Evolutionary conservation across 2,113 vertebrate genomes (phyloP).

Genomic region (Hyperopisus bebe): DNA sequence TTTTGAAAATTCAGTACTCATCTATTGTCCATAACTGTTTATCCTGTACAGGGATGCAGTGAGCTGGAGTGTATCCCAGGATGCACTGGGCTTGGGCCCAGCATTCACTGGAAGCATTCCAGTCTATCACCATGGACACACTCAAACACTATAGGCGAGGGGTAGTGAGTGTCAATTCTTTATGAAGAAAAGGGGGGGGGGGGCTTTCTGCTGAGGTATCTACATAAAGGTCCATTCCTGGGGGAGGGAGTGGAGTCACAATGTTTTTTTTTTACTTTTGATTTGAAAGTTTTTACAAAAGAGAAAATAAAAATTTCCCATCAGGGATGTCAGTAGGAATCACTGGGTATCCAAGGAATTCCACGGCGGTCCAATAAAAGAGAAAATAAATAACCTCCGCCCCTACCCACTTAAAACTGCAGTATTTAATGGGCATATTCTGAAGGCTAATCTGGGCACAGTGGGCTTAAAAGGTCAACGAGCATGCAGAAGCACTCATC

Average conservation of each 20-base stretch:
- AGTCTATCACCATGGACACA: not conserved
- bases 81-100: not conserved
- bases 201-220: not conserved
- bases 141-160: not conserved
- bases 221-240: not conserved
- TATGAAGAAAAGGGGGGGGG: not conserved
- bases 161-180: not conserved
- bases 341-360: not conserved
- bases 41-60: not conserved
- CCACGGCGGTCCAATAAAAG: not conserved
- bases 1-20: not conserved
- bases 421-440: not conserved
- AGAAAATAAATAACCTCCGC: not conserved
- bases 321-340: not conserved
- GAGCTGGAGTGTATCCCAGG: not conserved
- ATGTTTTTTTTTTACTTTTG: not conserved
- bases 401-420: not conserved
- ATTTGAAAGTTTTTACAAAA: not conserved
- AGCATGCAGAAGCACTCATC: not conserved
- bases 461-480: not conserved
- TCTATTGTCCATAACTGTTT: not conserved
- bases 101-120: not conserved
- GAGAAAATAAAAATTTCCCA: not conserved
- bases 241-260: not conserved
- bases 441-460: not conserved